Base-by-base conservation (phyloP, 2,797 vertebrate genomes). In the Scyliorhinus canicula region DNA sequence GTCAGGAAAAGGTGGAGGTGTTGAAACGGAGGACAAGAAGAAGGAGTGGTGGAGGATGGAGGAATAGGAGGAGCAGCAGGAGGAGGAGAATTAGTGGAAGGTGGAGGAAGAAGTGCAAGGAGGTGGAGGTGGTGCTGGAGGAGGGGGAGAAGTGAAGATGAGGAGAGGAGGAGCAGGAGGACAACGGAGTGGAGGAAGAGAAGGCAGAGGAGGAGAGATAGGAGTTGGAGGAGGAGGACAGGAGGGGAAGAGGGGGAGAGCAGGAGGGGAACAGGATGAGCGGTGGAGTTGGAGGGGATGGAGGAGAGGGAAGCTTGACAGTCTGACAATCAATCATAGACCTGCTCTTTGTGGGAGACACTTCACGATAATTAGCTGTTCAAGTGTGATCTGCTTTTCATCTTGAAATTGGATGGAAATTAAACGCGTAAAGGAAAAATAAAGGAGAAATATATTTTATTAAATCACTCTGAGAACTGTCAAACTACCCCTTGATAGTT, bases 1-100 rank as follows among this genome's bases (percentile, higher is more conserved):
- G 47, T 91, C 65, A 69, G 65, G 24, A 79, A 95, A 95, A 96
- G 96, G 96, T 95, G 96, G 95, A 35, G 0, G 7, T 95, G 95
- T 95, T n/a, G 0, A 65, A 95, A 95, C 95, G 8, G 31, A 88
- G 2, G 55, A 88, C 11, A 31, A 55, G 0, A 8, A 28, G 0
- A 0, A 90, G 35, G 55, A 7, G 14, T 44, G 85, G 31, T 4
- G 5, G 52, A 57, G 28, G 50, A 11, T n/a, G 31, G 47, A 28
- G 8, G 28, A 55, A 44, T 26, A 35, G 94, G 93, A 84, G 47
- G 95, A 63, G 95, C 94, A 95, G 60, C 24, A 31, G 84, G 11
- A 55, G 11, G 50, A 85, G 24, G 26, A 12, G 1, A 95, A 95
- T 4, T 71, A n/a, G 55, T 95, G 63, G n/a, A 57, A 9, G 44